Evolutionary conservation across 2,797 vertebrate species (phyloP), one percentile per base, ranked within the genome.

Genomic region (Hippopotamyrus pictus): DNA sequence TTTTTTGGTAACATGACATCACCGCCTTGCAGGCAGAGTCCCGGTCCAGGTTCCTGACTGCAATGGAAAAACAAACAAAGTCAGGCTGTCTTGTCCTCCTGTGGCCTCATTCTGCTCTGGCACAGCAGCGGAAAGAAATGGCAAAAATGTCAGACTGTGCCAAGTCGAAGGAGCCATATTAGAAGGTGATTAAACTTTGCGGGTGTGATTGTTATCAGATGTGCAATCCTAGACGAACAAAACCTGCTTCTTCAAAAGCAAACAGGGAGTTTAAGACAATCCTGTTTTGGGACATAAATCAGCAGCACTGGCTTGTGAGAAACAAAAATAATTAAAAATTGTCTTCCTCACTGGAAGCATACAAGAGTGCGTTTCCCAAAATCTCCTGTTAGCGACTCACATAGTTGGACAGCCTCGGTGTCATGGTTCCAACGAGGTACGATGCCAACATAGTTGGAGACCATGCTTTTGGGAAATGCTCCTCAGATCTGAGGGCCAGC

Each of bases 141-240:
- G 69, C 69, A 76, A 59, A 88, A 88, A 88, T 59, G 88, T 82
- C 69, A 82, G 73, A 25, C 48, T 9, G 79, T 29, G 79, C n/a
- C n/a, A 54, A 59, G 54, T 37, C 22, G 33, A 89, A 19, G 53
- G 54, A 84, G 14, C 37, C 50, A 22, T 22, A 44, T 44, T 19
- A 37, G 73, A 48, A 41, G 69, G 17, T 12, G n/a, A 88, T 88
- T 53, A 88, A n/a, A 62, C 76, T 33, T 19, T n/a, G 29, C 17
- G 17, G n/a, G 6, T 33, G 41, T 41, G 51, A 37, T 62, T n/a
- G 2, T 2, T 33, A 54, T 84, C 88, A 89, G 53, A 84, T 84
- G 54, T 65, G 54, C 53, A 54, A 62, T 4, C 22, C 41, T 41
- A 89, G 51, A 46, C 14, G 33, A 37, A 11, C 14, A 82, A 14